phyloP scores from a whole-genome alignment of 2,797 vertebrate genomes.

The Galaxias olidus region DNA sequence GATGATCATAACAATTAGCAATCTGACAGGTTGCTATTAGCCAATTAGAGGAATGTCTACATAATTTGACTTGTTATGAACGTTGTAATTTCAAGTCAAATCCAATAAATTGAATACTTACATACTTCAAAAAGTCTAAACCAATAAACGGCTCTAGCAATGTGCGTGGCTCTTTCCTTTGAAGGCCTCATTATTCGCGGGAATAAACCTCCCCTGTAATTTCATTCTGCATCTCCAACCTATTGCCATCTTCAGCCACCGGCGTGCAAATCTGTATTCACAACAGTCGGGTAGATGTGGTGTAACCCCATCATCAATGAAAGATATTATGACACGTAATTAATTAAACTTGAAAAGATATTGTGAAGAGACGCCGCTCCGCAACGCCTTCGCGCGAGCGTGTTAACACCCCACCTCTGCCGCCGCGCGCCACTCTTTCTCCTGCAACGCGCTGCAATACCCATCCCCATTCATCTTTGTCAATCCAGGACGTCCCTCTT shows the following conservation, averaged over 20 bases:
- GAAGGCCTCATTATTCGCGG: neutral
- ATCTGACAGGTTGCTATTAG: slow-evolving; percentile 60
- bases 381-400: neutral
- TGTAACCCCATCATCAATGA: slow-evolving; percentile 31
- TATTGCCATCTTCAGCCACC: neutral
- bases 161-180: slow-evolving; percentile 7
- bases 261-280: neutral
- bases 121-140: slow-evolving; percentile 56
- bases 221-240: neutral
- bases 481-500: slow-evolving; percentile 60
- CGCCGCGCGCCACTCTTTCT: slow-evolving; percentile 34
- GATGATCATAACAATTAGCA: slow-evolving; percentile 62
- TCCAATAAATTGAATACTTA: neutral
- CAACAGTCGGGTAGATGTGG: slow-evolving; percentile 2
- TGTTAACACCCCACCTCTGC: slow-evolving; percentile 36
- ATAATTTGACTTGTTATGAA: slow-evolving; percentile 56
- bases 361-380: slow-evolving; percentile 1
- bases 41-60: slow-evolving; percentile 58
- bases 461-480: slow-evolving; percentile 71
- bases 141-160: slow-evolving; percentile 49
- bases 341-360: slow-evolving; percentile 30
- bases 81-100: slow-evolving; percentile 40
- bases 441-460: slow-evolving; percentile 64
- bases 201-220: neutral
- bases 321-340: slow-evolving; percentile 24